These are phyloP conservation scores for Hipposideros larvatus DNA, from an alignment of 2,797 vertebrate genomes.

Conservation along the genomic window DNA sequence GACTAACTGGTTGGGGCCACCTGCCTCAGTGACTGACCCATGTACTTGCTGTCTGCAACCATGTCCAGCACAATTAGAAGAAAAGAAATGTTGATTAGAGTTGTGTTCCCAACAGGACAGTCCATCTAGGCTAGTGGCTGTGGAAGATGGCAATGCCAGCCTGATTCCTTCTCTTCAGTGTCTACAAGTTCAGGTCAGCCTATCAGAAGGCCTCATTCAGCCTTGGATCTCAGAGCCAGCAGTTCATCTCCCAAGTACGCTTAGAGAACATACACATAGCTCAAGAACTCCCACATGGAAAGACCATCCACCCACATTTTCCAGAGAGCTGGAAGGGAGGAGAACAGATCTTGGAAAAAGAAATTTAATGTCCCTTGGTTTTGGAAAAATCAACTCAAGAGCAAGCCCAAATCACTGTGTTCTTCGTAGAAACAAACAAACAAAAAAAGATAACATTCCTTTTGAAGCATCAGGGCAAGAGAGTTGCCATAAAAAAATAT, in stretches of 20 bases:
- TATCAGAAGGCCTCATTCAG: background rate
- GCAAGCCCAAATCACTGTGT: background rate
- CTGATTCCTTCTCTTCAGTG: background rate
- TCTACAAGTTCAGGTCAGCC: background rate
- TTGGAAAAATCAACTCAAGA: slow-evolving; percentile 20
- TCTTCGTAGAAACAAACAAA: slow-evolving; percentile 12
- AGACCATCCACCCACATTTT: background rate
- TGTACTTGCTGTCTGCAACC: background rate
- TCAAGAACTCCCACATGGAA: background rate
- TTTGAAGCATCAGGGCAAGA: background rate
- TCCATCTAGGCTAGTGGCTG: background rate
- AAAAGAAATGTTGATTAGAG: background rate
- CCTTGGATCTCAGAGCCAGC: background rate
- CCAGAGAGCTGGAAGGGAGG: background rate
- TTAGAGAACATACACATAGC: background rate
- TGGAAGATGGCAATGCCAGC: background rate
- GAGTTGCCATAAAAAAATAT: background rate
- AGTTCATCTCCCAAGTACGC: background rate
- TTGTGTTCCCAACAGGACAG: background rate
- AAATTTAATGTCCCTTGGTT: background rate
- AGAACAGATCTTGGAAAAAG: background rate
- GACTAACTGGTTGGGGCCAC: background rate
- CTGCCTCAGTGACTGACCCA: background rate
- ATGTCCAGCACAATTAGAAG: background rate
- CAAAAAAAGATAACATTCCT: background rate